Evolutionary conservation across 2,113 vertebrate genomes (phyloP), one percentile per base, ranked within the genome.

Genomic region (Garra rufa): DNA sequence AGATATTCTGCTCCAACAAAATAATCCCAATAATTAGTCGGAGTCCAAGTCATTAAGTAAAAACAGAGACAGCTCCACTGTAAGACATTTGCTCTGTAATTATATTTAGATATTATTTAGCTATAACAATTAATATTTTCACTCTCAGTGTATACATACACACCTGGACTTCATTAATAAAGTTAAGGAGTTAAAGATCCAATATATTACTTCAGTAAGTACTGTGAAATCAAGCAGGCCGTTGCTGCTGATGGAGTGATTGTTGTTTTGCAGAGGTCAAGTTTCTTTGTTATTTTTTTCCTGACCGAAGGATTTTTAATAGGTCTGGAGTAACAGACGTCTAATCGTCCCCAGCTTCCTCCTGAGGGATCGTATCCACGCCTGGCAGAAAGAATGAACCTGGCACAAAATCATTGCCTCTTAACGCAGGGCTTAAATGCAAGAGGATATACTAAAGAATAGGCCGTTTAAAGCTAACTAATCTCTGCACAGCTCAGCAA

Each of bases 211-310:
- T 61, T 61, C 11, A 78, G 52, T 57, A 61, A 80, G 61, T 2
- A 65, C 41, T 67, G 24, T 46, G 30, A 77, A 77, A 24, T 77
- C 19, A 41, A 67, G 17, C 43, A 80, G 41, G 46, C 41, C 46
- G 6, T 46, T 46, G 43, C 14, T 63, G 24, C 5, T 11, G 41
- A 67, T 21, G 76, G n/a, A 19, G 59, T 28, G 88, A 87, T 91
- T 89, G 89, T 91, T 85, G 88, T 90, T 88, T 71, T 89, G 88
- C 90, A 87, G 89, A 77, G 63, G 46, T 75, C 46, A 75, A 50
- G 73, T 75, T 75, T 78, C 82, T 86, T 91, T 86, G 83, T 76
- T 92, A 86, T 73, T 73, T 82, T 85, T 59, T 52, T 30, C 65
- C 83, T 88, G 82, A 30, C 76, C 48, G n/a, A 84, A 71, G 41